A percentile compares a stretch with the other conserved stretches of the same genome.
phyloP scores from a whole-genome alignment of 2,888 invertebrate species.

The Mactromeris polynyma region DNA sequence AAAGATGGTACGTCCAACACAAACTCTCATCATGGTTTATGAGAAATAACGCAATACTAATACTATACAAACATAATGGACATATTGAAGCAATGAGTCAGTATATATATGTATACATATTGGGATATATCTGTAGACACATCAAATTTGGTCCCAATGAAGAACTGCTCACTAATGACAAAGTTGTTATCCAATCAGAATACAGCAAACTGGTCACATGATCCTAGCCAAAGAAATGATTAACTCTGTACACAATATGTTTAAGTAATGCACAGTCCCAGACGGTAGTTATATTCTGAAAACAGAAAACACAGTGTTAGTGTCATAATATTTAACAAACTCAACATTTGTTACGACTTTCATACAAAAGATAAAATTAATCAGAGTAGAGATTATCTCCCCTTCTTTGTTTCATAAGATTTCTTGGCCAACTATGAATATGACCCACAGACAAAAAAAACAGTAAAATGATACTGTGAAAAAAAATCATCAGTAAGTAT shows the following conservation, averaged over 20 bases:
- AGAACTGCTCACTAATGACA: conserved; percentile 29
- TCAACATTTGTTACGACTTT: too few species aligned
- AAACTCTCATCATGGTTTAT: neutral
- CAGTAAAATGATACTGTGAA: too few species aligned
- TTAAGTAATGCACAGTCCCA: conserved; percentile 69
- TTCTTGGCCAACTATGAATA: too few species aligned
- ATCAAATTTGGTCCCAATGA: conserved; percentile 36
- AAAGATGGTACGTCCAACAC: neutral
- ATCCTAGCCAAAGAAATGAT: conserved; percentile 38
- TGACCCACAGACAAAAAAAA: too few species aligned
- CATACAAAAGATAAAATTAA: too few species aligned
- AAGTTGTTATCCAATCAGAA: conserved; percentile 16
- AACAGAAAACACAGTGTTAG: conserved; percentile 16
- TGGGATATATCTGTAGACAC: conserved; percentile 15
- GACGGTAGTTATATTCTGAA: conserved; percentile 52
- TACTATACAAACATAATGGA: neutral
- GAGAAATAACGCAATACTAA: neutral
- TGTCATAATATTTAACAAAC: too few species aligned
- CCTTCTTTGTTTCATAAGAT: too few species aligned
- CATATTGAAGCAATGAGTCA: neutral
- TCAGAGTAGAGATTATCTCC: too few species aligned
- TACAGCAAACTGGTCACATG: conserved; percentile 47
- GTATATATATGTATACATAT: conserved; percentile 2
- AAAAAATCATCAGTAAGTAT: too few species aligned
- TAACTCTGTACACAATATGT: conserved; percentile 61